Evolutionary conservation across 2,113 vertebrate genomes (phyloP).

Genomic region (Rallus limicola): DNA sequence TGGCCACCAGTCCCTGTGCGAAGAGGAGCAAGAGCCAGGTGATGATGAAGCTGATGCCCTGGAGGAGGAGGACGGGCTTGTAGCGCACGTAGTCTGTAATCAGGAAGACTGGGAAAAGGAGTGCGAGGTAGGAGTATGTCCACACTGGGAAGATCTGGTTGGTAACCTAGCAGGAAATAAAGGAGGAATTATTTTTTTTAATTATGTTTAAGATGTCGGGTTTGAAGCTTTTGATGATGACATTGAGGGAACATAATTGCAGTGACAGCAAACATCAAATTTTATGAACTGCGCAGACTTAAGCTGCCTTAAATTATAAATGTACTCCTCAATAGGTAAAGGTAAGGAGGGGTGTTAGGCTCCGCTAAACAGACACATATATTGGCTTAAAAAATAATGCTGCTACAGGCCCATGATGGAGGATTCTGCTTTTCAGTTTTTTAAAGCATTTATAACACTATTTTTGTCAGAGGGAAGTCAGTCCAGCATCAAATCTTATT

Average conservation of each 20-base stretch:
- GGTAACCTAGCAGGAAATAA: slow-evolving; percentile 76
- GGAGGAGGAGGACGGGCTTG: slow-evolving; percentile 88
- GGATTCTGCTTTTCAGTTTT: neutral
- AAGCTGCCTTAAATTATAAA: neutral
- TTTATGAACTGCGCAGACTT: neutral
- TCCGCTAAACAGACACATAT: neutral
- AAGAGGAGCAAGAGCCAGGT: slow-evolving; percentile 83
- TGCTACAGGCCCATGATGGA: neutral
- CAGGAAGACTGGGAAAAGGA: slow-evolving; percentile 87
- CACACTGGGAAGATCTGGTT: slow-evolving; percentile 79
- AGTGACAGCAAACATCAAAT: neutral
- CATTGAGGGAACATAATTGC: neutral
- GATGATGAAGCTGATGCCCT: slow-evolving; percentile 66
- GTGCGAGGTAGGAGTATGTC: slow-evolving; percentile 76
- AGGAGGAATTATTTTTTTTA: neutral
- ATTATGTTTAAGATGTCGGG: neutral
- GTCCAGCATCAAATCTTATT: neutral
- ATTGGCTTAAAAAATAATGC: neutral
- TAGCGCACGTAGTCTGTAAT: slow-evolving; percentile 90
- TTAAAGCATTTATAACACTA: neutral
- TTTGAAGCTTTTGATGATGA: neutral
- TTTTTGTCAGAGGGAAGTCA: neutral
- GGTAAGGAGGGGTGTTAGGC: accelerated
- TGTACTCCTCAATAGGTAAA: neutral
- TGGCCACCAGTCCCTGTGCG: slow-evolving; percentile 72